A percentile compares a stretch with the other conserved stretches of the same genome.
Evolutionary conservation across 2,797 vertebrate species (phyloP).

Genomic region (Clarias pachynema): DNA sequence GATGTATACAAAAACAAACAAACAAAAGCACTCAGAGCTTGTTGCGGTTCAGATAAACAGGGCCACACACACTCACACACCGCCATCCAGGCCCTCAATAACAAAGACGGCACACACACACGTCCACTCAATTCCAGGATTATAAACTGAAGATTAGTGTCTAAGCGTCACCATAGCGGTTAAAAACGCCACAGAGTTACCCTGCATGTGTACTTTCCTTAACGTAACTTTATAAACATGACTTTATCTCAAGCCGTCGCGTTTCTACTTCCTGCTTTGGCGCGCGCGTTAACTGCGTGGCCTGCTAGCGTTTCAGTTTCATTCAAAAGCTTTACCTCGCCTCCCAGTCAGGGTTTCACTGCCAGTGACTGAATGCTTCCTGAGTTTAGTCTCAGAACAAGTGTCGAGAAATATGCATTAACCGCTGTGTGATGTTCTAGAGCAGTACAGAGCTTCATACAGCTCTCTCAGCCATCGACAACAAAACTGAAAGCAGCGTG

Average conservation of each 20-base stretch:
- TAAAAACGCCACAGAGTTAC: background rate
- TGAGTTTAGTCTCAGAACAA: background rate
- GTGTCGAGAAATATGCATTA: background rate
- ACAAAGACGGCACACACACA: background rate
- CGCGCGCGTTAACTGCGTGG: background rate
- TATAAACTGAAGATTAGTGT: background rate
- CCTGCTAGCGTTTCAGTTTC: background rate
- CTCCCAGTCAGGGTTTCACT: background rate
- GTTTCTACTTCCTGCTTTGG: background rate
- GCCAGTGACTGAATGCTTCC: no score
- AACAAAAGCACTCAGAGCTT: background rate
- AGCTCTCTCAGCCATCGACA: background rate
- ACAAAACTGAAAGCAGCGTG: background rate
- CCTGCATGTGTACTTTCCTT: background rate
- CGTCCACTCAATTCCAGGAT: background rate
- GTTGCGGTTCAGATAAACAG: background rate
- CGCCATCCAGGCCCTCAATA: background rate
- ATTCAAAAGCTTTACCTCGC: constrained; percentile 19
- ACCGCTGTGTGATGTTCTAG: background rate
- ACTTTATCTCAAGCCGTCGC: background rate
- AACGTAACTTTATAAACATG: background rate
- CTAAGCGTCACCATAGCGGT: no score
- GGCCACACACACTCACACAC: background rate
- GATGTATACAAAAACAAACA: no score
- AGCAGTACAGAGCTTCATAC: background rate